Evolutionary conservation across 2,888 invertebrate genomes (phyloP), one percentile per base, ranked within the genome.

Genomic region (Metellina segmentata): DNA sequence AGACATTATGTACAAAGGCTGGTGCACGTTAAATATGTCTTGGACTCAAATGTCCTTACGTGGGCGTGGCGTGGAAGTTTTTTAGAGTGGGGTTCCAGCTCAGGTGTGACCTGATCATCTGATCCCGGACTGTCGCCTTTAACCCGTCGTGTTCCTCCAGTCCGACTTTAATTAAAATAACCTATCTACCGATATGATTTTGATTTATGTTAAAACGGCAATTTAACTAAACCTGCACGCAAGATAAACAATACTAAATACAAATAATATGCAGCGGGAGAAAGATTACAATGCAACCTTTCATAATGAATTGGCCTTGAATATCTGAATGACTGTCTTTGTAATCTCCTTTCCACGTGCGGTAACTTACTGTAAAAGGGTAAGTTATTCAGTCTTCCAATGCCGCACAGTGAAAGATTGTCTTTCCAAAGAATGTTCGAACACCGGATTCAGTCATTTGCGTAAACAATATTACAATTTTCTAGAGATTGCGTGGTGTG

Each of bases 281-380:
- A 61, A 16, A 61, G 16, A 11, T 16, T 61, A 9, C 61, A 61
- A 6, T 61, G 61, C 11, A 16, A 4, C 34, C 16, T 61, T 61
- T 61, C 61, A 61, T 61, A 61, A 61, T 61, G 13, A 49, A 77
- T 77, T 19, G 51, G 49, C 77, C 77, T 77, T 77, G 49, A 77
- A 51, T 34, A 51, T 51, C 8, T 77, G 49, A 77, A 51, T 77
- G 51, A 16, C 2, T 77, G 51, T 49, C 51, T 51, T 77, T 48
- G 48, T 51, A 49, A 52, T 51, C 9, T 48, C 51, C 7, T 49
- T 77, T 51, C 51, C 51, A 49, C 16, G 9, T 6, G 51, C 16
- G 19, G n/a, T 77, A 77, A 49, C n/a, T 77, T 51, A 6, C 77
- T n/a, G 51, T 7, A 16, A 77, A 51, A 49, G 34, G 51, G 51